Base-by-base conservation (phyloP, 2,888 invertebrate genomes). In the Drosophila melanocephala region DNA sequence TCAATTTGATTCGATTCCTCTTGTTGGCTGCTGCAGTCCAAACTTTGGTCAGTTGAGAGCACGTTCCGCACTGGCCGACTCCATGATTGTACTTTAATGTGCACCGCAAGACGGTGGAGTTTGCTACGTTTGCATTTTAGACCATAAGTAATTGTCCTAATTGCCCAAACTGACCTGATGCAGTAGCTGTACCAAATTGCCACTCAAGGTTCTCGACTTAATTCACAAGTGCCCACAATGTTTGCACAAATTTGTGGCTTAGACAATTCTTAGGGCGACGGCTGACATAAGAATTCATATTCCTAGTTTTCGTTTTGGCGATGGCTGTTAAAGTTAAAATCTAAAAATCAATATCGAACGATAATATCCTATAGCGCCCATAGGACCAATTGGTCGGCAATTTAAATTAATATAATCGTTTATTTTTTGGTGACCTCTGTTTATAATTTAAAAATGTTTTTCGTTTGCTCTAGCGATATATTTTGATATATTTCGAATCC, bases 41-140 rank as follows among this genome's bases (percentile, higher is more conserved):
- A 59, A 68, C n/a, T 65, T 80, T 60, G 66, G 52, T 65, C 73
- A 57, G 67, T 64, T 73, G 79, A 37, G 52, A 68, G 64, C 68
- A 79, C 81, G 81, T 79, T 64, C 68, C 64, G 33, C 72, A 76
- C 28, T 71, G 59, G 33, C 53, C 55, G 16, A 32, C 67, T 42
- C 30, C 62, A 53, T 79, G 72, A 77, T 69, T 77, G 62, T 72
- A 65, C 77, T 72, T 79, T 79, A 80, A 79, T 80, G 69, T 79
- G 72, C 79, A 79, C 47, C 81, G 57, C 78, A 59, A 47, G 66
- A 51, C 79, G 51, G 14, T 58, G 26, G 32, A 42, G 65, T 39
- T 37, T n/a, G 59, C 52, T 19, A 44, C 72, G 56, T 64, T 78
- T 64, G 60, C 79, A 77, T 73, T 74, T 50, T n/a, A 50, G 32